These are phyloP conservation scores for Psittacula echo DNA, from an alignment of 2,797 vertebrate species.

Conservation along the genomic window DNA sequence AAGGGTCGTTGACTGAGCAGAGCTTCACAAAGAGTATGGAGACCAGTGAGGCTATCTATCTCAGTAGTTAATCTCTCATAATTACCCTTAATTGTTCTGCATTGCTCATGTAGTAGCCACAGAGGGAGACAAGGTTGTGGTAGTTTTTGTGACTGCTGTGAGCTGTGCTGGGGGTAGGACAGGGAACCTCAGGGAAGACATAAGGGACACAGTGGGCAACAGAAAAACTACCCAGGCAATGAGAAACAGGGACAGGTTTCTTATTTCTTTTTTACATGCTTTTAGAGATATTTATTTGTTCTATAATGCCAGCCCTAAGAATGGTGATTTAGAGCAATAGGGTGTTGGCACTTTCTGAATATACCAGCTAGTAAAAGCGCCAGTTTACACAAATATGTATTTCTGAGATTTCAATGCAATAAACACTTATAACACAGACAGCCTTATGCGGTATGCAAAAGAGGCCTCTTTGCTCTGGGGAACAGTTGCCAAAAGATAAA, in stretches of 20 bases:
- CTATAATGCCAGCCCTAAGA: not conserved
- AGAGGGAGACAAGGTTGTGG: not conserved
- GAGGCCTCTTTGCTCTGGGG: not conserved
- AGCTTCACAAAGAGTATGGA: not conserved
- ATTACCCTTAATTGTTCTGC: not conserved
- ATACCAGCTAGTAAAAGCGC: not conserved
- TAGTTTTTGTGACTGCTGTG: not conserved
- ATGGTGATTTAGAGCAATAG: not conserved
- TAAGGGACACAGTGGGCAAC: not conserved
- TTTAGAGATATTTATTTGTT: not conserved
- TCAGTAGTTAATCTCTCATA: not conserved
- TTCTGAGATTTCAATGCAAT: not conserved
- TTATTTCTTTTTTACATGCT: not conserved
- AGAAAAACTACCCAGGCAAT: not conserved
- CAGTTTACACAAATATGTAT: not conserved
- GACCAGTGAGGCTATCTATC: not conserved
- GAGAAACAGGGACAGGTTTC: not conserved
- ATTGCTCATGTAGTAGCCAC: not conserved
- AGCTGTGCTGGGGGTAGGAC: not conserved
- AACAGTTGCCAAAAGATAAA: not conserved
- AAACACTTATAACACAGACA: not conserved
- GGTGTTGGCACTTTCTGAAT: not conserved
- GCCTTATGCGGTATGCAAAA: not conserved
- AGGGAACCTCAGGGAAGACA: fast-evolving
- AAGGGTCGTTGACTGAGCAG: not conserved